Evolutionary conservation across 1,140 invertebrate genomes (phyloP).

Genomic region (Saxidomus purpurata): DNA sequence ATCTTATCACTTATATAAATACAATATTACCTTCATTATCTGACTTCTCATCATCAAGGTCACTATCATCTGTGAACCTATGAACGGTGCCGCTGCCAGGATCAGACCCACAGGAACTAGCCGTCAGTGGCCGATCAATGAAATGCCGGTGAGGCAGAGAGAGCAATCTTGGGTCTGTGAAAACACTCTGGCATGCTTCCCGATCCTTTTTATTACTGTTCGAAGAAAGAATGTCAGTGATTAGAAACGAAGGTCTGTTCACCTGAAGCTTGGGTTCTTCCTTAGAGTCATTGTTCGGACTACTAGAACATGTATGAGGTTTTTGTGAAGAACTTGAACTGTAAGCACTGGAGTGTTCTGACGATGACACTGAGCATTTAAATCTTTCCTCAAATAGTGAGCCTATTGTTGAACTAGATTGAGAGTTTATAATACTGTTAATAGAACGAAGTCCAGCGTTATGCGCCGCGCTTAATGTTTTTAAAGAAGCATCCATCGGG

Average conservation of each 20-base stretch:
- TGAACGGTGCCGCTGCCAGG: not conserved
- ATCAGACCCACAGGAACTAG: slow-evolving; percentile 48
- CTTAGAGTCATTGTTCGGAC: slow-evolving; percentile 4
- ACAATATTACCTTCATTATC: slow-evolving; percentile 58
- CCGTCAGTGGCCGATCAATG: slow-evolving; percentile 48
- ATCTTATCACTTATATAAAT: no score
- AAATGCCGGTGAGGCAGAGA: slow-evolving; percentile 51
- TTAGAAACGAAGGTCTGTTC: slow-evolving; percentile 57
- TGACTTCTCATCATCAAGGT: slow-evolving; percentile 45
- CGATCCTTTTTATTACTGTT: slow-evolving; percentile 16
- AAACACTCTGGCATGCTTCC: slow-evolving; percentile 34
- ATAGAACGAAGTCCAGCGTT: not conserved
- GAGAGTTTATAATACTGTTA: slow-evolving; percentile 36
- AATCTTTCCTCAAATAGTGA: slow-evolving; percentile 41
- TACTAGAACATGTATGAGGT: not conserved
- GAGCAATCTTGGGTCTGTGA: slow-evolving; percentile 42
- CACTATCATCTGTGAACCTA: slow-evolving; percentile 53
- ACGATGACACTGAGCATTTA: slow-evolving; percentile 12
- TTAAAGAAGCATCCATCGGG: slow-evolving; percentile 62
- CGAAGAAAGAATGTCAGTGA: slow-evolving; percentile 62
- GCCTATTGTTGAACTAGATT: slow-evolving; percentile 15
- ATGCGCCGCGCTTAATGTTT: slow-evolving; percentile 24
- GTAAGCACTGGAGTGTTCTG: not conserved
- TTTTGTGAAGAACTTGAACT: not conserved
- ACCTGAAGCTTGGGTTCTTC: slow-evolving; percentile 41